phyloP scores from a whole-genome alignment of 2,888 invertebrate genomes.

The Parasteatoda lunata region DNA sequence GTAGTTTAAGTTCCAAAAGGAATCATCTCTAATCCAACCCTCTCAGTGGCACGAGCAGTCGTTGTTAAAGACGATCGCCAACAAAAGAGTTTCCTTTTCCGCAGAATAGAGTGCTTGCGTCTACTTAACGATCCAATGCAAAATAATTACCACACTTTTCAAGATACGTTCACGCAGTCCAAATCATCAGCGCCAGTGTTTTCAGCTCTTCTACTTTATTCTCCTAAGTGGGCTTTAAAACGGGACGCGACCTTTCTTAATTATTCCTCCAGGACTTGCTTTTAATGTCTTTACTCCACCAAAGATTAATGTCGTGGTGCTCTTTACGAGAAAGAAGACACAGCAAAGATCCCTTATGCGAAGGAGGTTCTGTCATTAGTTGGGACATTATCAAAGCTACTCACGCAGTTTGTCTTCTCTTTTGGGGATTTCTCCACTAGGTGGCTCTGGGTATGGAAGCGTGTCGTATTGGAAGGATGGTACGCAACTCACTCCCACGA shows the following conservation, averaged over 20 bases:
- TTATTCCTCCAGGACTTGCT: slow-evolving; percentile 28
- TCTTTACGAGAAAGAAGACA: slow-evolving; percentile 3
- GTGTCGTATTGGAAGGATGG: too few species aligned
- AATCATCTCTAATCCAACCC: not conserved
- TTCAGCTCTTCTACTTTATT: not conserved
- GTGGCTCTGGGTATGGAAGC: not conserved
- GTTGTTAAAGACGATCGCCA: slow-evolving; percentile 7
- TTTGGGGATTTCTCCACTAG: not conserved
- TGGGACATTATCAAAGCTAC: not conserved
- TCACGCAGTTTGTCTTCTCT: not conserved
- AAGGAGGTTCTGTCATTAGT: not conserved
- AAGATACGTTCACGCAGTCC: not conserved
- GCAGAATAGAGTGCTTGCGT: slow-evolving; percentile 22
- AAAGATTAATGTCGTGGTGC: slow-evolving; percentile 24
- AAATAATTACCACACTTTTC: slow-evolving; percentile 28
- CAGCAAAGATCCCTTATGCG: not conserved
- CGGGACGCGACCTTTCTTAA: slow-evolving; percentile 48
- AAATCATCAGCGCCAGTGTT: not conserved
- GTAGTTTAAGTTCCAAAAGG: slow-evolving; percentile 6
- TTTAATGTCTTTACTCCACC: slow-evolving; percentile 14
- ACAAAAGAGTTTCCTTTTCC: slow-evolving; percentile 40
- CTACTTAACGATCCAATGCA: slow-evolving; percentile 33
- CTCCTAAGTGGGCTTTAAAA: slow-evolving; percentile 37
- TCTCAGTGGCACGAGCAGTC: not conserved
- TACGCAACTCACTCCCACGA: too few species aligned